Base-by-base conservation (phyloP, 2,113 vertebrate species). In the Gymnobelideus leadbeateri region DNA sequence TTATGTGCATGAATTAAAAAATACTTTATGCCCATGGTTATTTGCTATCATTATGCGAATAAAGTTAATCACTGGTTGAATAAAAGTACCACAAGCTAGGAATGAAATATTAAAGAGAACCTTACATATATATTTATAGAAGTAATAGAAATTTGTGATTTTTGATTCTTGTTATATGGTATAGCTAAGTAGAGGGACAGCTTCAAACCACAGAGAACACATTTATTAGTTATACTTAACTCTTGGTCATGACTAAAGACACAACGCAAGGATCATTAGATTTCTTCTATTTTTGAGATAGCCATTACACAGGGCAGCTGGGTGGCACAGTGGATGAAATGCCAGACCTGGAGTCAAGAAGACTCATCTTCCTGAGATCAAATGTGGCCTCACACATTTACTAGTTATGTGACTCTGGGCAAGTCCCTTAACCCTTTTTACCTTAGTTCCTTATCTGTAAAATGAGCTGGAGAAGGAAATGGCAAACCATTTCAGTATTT, bases 41-140 rank as follows among this genome's bases (percentile, higher is more conserved):
- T 10, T 90, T 89, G 51, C 28, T 93, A 37, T 95, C 50, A 16
- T 95, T 91, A 91, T 93, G 46, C 54, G 95, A 90, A 93, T 28
- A 91, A 43, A 94, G 43, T 43, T 89, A 46, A n/a, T 91, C 0
- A 8, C 47, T 52, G 47, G 49, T 24, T 90, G 26, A 53, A 92
- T 91, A 89, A 94, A 77, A 23, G 24, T 46, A 91, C 61, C 51
- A 57, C 51, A 9, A 93, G 94, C 51, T 51, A 49, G 26, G 14
- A 93, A 46, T 43, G 52, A 93, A 94, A 89, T 31, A 84, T 31
- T 96, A 93, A 92, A 91, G 53, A 57, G 1, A 84, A 26, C 89
- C 55, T 90, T 84, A 54, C n/a, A 50, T 16, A 8, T 7, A 53
- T 49, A 52, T 84, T 89, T 84, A 54, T 92, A 55, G 55, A 77